Evolutionary conservation across 2,797 vertebrate genomes (phyloP), one percentile per base, ranked within the genome.

Genomic region (Heterohyrax brucei): DNA sequence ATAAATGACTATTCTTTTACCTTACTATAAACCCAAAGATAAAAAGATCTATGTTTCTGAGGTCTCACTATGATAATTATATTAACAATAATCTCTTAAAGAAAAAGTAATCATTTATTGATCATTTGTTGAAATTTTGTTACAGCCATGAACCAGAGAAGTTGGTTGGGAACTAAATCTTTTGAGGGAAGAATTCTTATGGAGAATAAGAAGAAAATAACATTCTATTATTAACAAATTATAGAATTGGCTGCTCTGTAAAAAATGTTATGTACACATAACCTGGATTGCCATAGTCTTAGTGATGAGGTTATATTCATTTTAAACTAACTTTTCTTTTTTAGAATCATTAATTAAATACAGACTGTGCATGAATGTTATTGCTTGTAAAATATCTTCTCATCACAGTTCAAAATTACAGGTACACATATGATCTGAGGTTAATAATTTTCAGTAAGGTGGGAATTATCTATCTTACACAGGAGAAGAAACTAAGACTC

Each of bases 1-100:
- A 70, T 73, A 82, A 91, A 95, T 91, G 59, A 39, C 13, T 87
- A 22, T 90, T 90, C 88, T 75, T 78, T 46, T 90, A 7, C 59
- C 53, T 80, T 46, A 21, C 28, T 72, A 26, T 53, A 93, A 94
- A 61, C 2, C n/a, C 8, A 85, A 22, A 50, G n/a, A 89, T 19
- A 94, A 64, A 10, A 89, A 62, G 77, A 95, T 95, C 3, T 61
- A 39, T 50, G 28, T 44, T 39, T 39, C 66, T 48, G 5, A 26
- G 46, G 81, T 87, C 39, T 78, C 33, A 82, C 33, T 78, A 39
- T 50, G 75, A 87, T 87, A 87, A 91, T 82, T 89, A 83, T 72
- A 56, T 83, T 90, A 91, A 93, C 1, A 75, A 72, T 12, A 92
- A 70, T 86, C 94, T 13, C 59, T 80, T 85, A 48, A 89, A 64